These are phyloP conservation scores for Saccostrea cuccullata DNA, from an alignment of 1,140 invertebrate genomes.

Conservation along the genomic window DNA sequence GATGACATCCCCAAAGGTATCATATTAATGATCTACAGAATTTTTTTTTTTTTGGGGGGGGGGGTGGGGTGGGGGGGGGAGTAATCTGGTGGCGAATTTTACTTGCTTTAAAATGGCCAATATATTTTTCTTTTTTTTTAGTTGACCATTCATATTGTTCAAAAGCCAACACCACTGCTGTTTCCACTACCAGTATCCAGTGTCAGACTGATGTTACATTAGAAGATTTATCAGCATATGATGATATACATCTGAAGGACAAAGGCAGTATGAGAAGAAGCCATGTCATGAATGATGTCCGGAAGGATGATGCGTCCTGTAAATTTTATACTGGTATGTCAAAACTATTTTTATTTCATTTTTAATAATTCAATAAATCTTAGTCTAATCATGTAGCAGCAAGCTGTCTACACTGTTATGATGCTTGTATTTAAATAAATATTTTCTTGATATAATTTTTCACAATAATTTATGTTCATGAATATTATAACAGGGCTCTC, in stretches of 20 bases:
- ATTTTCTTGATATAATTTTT: neutral
- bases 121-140: neutral
- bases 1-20: slow-evolving; percentile 6
- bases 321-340: slow-evolving; percentile 41
- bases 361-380: no score
- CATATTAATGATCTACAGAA: no score
- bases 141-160: slow-evolving; percentile 44
- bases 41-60: no score
- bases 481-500: neutral
- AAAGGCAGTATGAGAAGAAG: slow-evolving; percentile 21
- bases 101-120: neutral
- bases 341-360: neutral
- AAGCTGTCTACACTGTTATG: no score
- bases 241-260: slow-evolving; percentile 21
- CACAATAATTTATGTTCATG: no score
- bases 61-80: no score
- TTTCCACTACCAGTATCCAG: neutral
- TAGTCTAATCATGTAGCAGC: neutral
- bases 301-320: slow-evolving; percentile 35
- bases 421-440: neutral
- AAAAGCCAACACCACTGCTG: neutral
- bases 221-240: slow-evolving; percentile 35
- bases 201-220: slow-evolving; percentile 40
- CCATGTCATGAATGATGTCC: slow-evolving; percentile 21
- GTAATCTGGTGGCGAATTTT: no score